phyloP scores from a whole-genome alignment of 2,888 invertebrate species.

The Pantelozetes paolii region DNA sequence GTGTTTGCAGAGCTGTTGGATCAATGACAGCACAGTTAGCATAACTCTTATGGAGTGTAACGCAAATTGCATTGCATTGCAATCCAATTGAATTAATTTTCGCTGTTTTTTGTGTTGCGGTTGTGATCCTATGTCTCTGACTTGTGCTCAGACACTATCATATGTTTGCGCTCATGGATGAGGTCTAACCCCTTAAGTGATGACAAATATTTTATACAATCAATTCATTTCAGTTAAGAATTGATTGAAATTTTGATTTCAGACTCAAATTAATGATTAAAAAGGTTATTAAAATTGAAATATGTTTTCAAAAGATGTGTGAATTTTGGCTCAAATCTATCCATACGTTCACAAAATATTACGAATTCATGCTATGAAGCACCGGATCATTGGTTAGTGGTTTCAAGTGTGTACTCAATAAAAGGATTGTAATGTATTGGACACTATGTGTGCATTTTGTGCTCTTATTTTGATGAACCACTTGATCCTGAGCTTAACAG shows the following conservation, averaged over 20 bases:
- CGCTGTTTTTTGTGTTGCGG: not conserved
- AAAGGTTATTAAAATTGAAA: too few species aligned
- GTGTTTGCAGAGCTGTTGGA: not conserved
- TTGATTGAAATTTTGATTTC: too few species aligned
- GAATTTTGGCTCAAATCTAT: too few species aligned
- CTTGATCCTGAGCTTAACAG: constrained; percentile 17
- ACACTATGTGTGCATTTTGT: not conserved
- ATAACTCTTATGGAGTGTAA: not conserved
- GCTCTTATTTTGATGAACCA: constrained; percentile 21
- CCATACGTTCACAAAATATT: too few species aligned
- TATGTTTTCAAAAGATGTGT: too few species aligned
- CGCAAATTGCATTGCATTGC: not conserved
- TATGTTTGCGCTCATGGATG: not conserved
- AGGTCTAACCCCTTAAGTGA: not conserved
- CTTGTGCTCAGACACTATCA: not conserved
- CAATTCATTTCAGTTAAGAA: not conserved
- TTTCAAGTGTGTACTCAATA: not conserved
- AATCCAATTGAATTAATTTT: constrained; percentile 12
- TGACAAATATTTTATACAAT: too few species aligned
- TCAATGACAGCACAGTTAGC: constrained; percentile 2
- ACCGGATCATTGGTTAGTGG: too few species aligned
- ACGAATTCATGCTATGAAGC: too few species aligned
- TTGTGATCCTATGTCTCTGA: not conserved
- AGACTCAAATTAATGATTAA: too few species aligned
- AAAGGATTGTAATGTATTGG: not conserved